Percentiles rank a stretch among this genome's conserved stretches.
These are phyloP conservation scores for Ashinkailepas kermadecensis DNA, from an alignment of 2,888 invertebrate species.

Conservation along the genomic window DNA sequence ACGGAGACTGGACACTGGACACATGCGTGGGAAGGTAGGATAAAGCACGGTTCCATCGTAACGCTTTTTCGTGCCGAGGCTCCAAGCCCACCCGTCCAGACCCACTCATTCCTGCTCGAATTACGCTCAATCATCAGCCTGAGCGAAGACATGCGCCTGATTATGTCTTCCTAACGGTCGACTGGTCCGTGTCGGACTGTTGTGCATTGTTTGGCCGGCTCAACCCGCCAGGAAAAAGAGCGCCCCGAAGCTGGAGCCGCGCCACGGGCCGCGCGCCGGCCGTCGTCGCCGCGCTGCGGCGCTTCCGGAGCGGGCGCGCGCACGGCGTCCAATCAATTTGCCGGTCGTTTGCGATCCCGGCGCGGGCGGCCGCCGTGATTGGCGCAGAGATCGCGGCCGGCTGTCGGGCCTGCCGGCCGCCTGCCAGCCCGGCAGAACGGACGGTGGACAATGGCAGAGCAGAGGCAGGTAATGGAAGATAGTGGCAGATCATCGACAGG, in stretches of 20 bases:
- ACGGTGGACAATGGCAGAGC: too few relatives aligned
- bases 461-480: too few relatives aligned
- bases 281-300: background rate
- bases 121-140: background rate
- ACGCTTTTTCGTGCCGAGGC: background rate
- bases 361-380: too few relatives aligned
- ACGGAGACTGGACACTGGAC: background rate
- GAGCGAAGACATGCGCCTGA: background rate
- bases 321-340: background rate
- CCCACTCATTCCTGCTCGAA: background rate
- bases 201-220: background rate
- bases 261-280: background rate
- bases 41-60: background rate
- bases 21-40: background rate
- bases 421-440: too few relatives aligned
- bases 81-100: background rate
- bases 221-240: background rate
- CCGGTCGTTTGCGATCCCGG: background rate
- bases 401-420: too few relatives aligned
- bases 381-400: too few relatives aligned
- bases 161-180: background rate
- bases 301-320: background rate
- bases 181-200: background rate
- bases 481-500: too few relatives aligned
- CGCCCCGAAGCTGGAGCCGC: background rate